These are phyloP conservation scores for Chrosomus eos DNA, from an alignment of 2,797 vertebrate species.

Conservation along the genomic window DNA sequence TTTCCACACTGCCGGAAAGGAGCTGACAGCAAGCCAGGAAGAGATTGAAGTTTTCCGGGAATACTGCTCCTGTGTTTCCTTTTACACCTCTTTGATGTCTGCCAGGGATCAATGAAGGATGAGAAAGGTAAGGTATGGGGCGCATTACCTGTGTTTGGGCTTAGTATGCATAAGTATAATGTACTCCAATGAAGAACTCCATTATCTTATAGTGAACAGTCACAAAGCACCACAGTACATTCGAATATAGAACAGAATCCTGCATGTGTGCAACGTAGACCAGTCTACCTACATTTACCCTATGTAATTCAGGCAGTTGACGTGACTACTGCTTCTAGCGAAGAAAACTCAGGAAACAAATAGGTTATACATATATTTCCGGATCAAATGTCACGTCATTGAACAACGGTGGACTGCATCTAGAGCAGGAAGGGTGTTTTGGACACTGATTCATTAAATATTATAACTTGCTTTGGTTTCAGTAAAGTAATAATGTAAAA, in stretches of 20 bases:
- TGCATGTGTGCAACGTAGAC: not conserved
- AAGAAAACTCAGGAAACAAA: not conserved
- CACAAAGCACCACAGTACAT: not conserved
- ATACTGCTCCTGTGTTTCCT: conserved; percentile 32
- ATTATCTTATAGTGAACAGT: not conserved
- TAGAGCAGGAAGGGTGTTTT: conserved; percentile 24
- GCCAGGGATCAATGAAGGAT: conserved; percentile 19
- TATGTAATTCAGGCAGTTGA: not conserved
- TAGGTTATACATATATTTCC: not conserved
- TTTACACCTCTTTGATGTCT: conserved; percentile 45
- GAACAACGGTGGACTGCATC: conserved; percentile 9
- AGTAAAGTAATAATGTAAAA: not conserved
- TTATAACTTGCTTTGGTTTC: not conserved
- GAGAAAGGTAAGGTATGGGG: conserved; percentile 9
- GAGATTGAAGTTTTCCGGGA: conserved; percentile 47
- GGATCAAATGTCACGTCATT: not conserved
- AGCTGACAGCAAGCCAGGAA: conserved; percentile 29
- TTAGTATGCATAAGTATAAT: not conserved
- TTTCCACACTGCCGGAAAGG: conserved; percentile 30
- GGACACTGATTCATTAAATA: conserved; percentile 4
- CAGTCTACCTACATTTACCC: not conserved
- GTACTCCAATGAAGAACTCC: not conserved
- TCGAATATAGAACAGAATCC: not conserved
- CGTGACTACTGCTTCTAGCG: not conserved
- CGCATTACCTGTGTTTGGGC: conserved; percentile 2